Evolutionary conservation across 2,113 vertebrate genomes (phyloP).

Genomic region (Cygnus atratus): DNA sequence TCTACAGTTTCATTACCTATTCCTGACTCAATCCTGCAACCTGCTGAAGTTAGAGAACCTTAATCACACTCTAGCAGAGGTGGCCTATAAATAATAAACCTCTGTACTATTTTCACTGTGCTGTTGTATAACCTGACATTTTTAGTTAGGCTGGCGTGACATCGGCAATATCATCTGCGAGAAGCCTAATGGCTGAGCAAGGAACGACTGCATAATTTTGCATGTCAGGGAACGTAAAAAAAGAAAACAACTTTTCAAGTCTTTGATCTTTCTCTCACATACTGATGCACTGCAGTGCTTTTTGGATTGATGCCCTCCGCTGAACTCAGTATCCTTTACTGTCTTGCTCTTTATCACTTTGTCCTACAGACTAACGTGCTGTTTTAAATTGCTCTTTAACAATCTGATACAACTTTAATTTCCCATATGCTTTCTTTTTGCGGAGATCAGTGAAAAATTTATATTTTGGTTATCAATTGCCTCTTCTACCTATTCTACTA

Average conservation of each 20-base stretch:
- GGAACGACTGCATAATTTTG: background rate
- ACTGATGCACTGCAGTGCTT: background rate
- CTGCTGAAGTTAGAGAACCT: background rate
- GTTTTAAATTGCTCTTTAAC: background rate
- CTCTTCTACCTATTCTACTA: background rate
- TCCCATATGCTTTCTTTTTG: background rate
- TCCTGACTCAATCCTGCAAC: background rate
- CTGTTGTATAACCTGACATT: background rate
- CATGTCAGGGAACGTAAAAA: background rate
- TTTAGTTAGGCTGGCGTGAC: background rate
- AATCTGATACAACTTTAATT: background rate
- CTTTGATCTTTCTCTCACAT: background rate
- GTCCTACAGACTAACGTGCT: background rate
- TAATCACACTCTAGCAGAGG: background rate
- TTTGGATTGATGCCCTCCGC: background rate
- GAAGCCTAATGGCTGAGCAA: background rate
- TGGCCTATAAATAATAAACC: background rate
- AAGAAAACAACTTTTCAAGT: background rate
- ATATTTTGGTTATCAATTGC: background rate
- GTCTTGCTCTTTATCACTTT: background rate
- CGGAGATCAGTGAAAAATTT: background rate
- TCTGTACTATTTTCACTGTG: background rate
- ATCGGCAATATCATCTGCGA: background rate
- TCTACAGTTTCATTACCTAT: background rate
- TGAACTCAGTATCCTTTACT: background rate